Evolutionary conservation across 1,140 invertebrate species (phyloP).

Genomic region (Eriosoma lanigerum): DNA sequence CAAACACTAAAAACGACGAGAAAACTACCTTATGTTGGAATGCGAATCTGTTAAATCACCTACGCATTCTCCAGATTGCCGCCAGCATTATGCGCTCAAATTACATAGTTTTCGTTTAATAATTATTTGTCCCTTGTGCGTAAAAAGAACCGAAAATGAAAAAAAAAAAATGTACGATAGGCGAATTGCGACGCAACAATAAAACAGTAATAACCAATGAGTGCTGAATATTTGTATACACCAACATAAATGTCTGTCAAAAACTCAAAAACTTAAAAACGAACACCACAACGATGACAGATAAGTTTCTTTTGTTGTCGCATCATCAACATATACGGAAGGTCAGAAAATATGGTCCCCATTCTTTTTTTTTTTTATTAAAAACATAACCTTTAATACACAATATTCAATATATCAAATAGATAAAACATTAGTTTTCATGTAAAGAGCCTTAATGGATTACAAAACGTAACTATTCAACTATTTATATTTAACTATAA

Average conservation of each 20-base stretch:
- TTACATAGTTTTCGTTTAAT: slow-evolving; percentile 8
- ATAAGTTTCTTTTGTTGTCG: slow-evolving; percentile 23
- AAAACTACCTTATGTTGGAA: not conserved
- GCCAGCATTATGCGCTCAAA: not conserved
- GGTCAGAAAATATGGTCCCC: slow-evolving; percentile 35
- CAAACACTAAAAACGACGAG: not conserved
- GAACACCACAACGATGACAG: not conserved
- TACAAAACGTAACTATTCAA: too few relatives aligned
- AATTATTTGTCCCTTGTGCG: not conserved
- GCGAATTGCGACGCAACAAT: not conserved
- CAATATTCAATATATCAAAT: not conserved
- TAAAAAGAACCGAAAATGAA: not conserved
- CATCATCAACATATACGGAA: slow-evolving; percentile 26
- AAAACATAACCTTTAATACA: too few relatives aligned
- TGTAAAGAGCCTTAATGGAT: too few relatives aligned
- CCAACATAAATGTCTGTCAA: slow-evolving; percentile 14
- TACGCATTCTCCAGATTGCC: not conserved
- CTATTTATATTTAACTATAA: too few relatives aligned
- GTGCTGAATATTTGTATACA: slow-evolving; percentile 20
- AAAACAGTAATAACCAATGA: not conserved
- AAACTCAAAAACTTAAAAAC: too few relatives aligned
- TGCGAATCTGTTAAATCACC: slow-evolving; percentile 31
- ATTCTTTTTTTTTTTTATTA: not conserved
- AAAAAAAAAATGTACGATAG: not conserved
- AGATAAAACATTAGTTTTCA: not conserved